Conservation (phyloP, 2,797 vertebrate genomes). For the Nannoperca obscura region DNA sequence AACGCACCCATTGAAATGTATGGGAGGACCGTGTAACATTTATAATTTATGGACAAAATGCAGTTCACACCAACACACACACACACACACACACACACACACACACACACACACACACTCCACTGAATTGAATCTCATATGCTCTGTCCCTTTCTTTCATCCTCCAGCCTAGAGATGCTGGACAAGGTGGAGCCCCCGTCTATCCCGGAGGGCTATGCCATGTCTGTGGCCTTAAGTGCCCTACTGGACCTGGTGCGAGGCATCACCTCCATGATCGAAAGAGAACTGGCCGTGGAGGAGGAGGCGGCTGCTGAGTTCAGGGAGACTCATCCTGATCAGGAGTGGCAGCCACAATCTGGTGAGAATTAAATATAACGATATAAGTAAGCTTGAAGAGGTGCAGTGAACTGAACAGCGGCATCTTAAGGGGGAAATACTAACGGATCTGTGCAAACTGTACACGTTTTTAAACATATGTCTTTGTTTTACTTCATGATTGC, state of each 20-base stretch:
- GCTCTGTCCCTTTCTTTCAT: not conserved
- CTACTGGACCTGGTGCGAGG: constrained; percentile 97
- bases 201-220: constrained; percentile 98
- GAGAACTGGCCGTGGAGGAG: constrained; percentile 87
- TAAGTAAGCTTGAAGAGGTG: not conserved
- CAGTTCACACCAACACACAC: not conserved
- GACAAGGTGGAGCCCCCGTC: constrained; percentile 99
- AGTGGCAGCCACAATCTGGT: constrained; percentile 88
- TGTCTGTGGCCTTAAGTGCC: constrained; percentile 99
- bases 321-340: constrained; percentile 71
- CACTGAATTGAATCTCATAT: not conserved
- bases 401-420: not conserved
- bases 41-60: not conserved
- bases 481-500: not conserved
- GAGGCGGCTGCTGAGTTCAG: constrained; percentile 71
- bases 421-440: not conserved
- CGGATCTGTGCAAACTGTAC: not conserved
- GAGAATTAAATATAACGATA: constrained; percentile 46
- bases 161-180: constrained; percentile 95
- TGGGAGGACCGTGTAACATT: not conserved
- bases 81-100: too few relatives aligned
- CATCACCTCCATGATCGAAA: constrained; percentile 97
- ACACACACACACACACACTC: too few relatives aligned
- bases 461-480: not conserved
- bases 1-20: not conserved